These are phyloP conservation scores for Eucidaris tribuloides DNA, from an alignment of 35 echinoderm and acorn worm species.

Conservation along the genomic window DNA sequence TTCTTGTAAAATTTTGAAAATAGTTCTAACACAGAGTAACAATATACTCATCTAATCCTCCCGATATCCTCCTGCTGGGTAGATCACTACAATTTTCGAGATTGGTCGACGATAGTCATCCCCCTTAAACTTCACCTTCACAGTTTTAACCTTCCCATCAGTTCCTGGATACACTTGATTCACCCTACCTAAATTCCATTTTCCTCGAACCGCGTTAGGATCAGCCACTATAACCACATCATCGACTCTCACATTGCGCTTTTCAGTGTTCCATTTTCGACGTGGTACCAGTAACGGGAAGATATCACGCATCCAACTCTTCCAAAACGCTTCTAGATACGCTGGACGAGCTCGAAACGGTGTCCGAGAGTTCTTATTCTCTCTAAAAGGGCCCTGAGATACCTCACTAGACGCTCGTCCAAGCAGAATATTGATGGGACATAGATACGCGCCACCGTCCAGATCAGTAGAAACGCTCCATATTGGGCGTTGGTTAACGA, in stretches of 20 bases:
- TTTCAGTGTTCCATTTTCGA: conserved; percentile 37
- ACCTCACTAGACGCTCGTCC: conserved; percentile 19
- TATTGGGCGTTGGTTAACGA: neutral
- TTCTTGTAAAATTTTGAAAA: no score
- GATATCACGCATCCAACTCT: conserved; percentile 43
- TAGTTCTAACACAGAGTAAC: no score
- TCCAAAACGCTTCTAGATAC: conserved; percentile 51
- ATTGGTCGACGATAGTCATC: neutral
- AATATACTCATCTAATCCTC: neutral
- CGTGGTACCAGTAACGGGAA: conserved; percentile 40
- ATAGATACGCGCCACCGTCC: conserved; percentile 44
- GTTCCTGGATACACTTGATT: conserved; percentile 49
- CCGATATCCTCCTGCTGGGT: conserved; percentile 50
- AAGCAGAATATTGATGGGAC: conserved; percentile 49
- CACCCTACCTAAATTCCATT: conserved; percentile 55
- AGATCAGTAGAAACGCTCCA: conserved; percentile 12
- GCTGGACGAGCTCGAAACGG: conserved; percentile 46
- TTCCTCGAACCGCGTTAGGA: conserved; percentile 36
- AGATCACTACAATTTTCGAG: conserved; percentile 38
- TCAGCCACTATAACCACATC: conserved; percentile 40
- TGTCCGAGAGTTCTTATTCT: conserved; percentile 29
- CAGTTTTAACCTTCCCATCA: conserved; percentile 48
- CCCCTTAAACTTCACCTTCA: conserved; percentile 21
- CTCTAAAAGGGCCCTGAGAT: conserved; percentile 47
- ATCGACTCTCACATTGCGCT: conserved; percentile 21